Evolutionary conservation across 2,113 vertebrate species (phyloP).

Genomic region (Phoenicopterus ruber): DNA sequence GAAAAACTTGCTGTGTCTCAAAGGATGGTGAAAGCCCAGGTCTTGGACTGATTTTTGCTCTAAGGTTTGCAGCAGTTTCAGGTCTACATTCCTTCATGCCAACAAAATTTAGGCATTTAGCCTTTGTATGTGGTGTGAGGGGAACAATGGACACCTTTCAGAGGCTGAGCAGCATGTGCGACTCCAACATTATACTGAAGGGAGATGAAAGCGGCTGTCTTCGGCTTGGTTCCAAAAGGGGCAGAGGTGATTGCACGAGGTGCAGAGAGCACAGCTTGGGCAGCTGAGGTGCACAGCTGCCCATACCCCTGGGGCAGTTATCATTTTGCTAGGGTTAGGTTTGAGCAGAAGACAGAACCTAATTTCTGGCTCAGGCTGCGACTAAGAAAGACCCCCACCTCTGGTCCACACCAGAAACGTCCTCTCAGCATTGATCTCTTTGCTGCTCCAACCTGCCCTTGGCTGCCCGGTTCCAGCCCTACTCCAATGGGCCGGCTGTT

Average conservation of each 20-base stretch:
- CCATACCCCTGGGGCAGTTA: background rate
- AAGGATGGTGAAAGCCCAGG: background rate
- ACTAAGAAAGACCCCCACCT: rapidly evolving
- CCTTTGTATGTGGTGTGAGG: background rate
- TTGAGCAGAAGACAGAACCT: background rate
- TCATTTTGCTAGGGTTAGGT: rapidly evolving
- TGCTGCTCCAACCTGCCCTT: background rate
- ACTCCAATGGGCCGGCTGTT: background rate
- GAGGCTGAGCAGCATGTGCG: background rate
- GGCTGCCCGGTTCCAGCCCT: background rate
- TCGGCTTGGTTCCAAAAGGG: background rate
- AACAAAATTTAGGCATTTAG: background rate
- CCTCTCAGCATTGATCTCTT: background rate
- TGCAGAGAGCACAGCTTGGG: background rate
- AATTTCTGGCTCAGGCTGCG: background rate
- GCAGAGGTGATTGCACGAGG: background rate
- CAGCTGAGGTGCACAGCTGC: background rate
- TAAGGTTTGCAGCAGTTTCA: background rate
- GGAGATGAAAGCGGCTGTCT: background rate
- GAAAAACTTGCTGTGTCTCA: background rate
- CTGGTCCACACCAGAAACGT: background rate
- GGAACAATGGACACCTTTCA: background rate
- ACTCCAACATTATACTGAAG: background rate
- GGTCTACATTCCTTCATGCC: background rate
- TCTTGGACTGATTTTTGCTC: background rate